A percentile compares a stretch with the other conserved stretches of the same genome.
Evolutionary conservation across 30 jellyfish, hydroid and myxozoan genomes (phyloP).

Genomic region (Catostylus mosaicus): DNA sequence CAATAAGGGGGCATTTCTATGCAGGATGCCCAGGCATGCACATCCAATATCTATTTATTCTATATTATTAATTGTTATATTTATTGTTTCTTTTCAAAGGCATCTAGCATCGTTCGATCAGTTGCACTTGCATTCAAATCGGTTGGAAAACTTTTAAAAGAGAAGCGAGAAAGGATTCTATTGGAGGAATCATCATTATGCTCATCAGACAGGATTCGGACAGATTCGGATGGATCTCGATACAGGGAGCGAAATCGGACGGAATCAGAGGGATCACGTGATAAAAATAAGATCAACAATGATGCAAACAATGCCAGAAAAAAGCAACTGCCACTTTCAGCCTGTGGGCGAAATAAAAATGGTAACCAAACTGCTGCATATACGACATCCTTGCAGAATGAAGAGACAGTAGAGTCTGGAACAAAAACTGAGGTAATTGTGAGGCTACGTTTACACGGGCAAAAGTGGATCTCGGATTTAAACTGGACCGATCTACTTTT

Average conservation of each 20-base stretch:
- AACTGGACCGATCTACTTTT: too few species aligned
- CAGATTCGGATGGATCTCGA: slow-evolving; percentile 82
- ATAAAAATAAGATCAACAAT: slow-evolving; percentile 30
- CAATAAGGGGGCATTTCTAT: too few species aligned
- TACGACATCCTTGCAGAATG: slow-evolving; percentile 15
- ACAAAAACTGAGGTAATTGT: slow-evolving; percentile 44
- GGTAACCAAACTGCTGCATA: slow-evolving; percentile 6
- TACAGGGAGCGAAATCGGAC: slow-evolving; percentile 75
- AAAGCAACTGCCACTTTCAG: slow-evolving; percentile 27
- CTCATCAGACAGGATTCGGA: slow-evolving; percentile 65
- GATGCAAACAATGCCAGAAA: slow-evolving; percentile 67
- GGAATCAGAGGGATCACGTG: slow-evolving; percentile 84
- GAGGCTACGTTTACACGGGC: too few species aligned
- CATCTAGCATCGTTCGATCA: slow-evolving; percentile 82
- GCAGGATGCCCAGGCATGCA: too few species aligned
- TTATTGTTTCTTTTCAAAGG: slow-evolving; percentile 41
- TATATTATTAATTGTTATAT: too few species aligned
- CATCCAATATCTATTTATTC: too few species aligned
- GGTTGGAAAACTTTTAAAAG: slow-evolving; percentile 83
- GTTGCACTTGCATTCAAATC: slow-evolving; percentile 92
- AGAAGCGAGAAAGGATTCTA: slow-evolving; percentile 53
- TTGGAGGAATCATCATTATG: slow-evolving; percentile 62
- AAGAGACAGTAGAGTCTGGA: slow-evolving; percentile 28
- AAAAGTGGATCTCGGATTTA: too few species aligned
- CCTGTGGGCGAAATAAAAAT: slow-evolving; percentile 16